Conservation (phyloP, 1,140 invertebrate species). For the Rhyzopertha dominica region DNA sequence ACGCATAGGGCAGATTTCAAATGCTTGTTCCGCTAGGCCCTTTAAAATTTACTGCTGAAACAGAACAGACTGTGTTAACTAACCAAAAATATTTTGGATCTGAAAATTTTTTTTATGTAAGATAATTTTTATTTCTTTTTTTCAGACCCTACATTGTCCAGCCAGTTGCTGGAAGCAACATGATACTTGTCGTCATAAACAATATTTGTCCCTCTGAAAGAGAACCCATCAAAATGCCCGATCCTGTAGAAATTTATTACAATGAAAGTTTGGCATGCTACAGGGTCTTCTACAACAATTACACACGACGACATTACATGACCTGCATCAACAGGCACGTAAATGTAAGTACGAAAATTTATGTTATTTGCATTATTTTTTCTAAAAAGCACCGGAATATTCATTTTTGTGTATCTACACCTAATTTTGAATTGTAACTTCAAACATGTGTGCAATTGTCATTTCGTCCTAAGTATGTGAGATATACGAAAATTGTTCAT, state of each 20-base stretch:
- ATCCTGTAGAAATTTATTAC: conserved; percentile 37
- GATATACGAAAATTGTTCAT: too few relatives aligned
- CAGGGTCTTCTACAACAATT: conserved; percentile 32
- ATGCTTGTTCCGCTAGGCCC: too few relatives aligned
- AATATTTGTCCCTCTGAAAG: conserved; percentile 57
- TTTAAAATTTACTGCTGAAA: too few relatives aligned
- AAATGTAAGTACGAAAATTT: conserved; percentile 32
- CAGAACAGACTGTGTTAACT: too few relatives aligned
- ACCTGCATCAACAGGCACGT: conserved; percentile 41
- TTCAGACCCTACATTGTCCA: conserved; percentile 76
- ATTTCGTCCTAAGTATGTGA: too few relatives aligned
- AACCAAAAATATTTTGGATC: too few relatives aligned
- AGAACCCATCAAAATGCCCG: conserved; percentile 30
- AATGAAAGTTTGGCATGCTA: conserved; percentile 44
- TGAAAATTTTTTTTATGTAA: neutral
- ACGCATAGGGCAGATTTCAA: too few relatives aligned
- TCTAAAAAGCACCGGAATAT: neutral
- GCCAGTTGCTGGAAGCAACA: conserved; percentile 74
- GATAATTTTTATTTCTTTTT: conserved; percentile 13
- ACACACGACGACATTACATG: conserved; percentile 40
- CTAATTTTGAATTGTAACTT: conserved; percentile 3
- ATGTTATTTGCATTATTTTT: conserved; percentile 5
- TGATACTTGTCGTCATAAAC: conserved; percentile 78
- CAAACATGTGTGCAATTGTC: neutral
- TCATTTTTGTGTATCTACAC: neutral